phyloP scores from a whole-genome alignment of 2,888 invertebrate species.

The Amblyteles armatorius region DNA sequence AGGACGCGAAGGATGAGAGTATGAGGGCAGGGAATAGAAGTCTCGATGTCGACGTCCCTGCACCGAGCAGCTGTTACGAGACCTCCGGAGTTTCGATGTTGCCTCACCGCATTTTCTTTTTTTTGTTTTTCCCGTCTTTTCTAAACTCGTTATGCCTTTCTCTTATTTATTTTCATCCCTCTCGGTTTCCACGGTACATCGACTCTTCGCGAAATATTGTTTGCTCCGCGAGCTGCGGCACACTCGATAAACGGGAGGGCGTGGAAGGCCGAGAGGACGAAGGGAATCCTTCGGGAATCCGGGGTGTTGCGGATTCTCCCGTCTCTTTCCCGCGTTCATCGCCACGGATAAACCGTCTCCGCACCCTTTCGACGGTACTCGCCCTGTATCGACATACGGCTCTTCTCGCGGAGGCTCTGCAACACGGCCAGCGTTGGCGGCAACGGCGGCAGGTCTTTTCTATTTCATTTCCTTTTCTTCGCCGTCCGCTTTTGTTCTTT shows the following conservation, averaged over 20 bases:
- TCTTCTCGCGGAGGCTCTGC: not conserved
- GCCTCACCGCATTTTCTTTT: not conserved
- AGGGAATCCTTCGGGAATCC: not conserved
- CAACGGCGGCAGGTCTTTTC: not conserved
- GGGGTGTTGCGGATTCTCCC: not conserved
- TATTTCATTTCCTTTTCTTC: conserved; percentile 19
- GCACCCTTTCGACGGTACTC: conserved; percentile 10
- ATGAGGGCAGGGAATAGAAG: conserved; percentile 32
- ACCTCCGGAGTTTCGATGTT: conserved; percentile 19
- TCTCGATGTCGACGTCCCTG: conserved; percentile 37
- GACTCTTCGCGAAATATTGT: conserved; percentile 29
- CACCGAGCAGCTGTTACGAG: conserved; percentile 59
- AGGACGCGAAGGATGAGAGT: not conserved
- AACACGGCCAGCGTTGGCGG: not conserved
- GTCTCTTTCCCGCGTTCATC: conserved; percentile 7
- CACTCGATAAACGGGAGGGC: conserved; percentile 32
- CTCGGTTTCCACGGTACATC: not conserved
- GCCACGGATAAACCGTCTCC: not conserved
- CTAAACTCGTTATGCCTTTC: conserved; percentile 5
- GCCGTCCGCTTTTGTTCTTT: not conserved
- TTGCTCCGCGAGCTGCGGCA: not conserved
- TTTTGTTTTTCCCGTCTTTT: conserved; percentile 35
- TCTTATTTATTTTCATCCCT: not conserved
- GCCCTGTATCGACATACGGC: not conserved
- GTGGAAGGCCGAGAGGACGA: not conserved